phyloP scores from a whole-genome alignment of 2,113 vertebrate species.

The Oophaga pumilio region DNA sequence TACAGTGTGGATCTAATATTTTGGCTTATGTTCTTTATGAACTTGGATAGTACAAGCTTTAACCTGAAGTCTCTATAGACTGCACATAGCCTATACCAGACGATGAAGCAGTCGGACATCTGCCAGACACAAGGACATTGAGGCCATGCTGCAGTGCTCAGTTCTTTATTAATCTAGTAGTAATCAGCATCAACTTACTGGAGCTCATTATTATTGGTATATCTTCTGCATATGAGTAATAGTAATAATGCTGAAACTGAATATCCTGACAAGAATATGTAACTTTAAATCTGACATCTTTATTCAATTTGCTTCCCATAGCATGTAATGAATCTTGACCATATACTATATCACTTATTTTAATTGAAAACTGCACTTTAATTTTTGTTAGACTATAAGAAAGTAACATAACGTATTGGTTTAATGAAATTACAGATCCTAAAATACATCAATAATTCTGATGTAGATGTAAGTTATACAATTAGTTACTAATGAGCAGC shows the following conservation, averaged over 20 bases:
- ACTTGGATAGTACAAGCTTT: not conserved
- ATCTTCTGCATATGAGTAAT: not conserved
- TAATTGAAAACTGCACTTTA: not conserved
- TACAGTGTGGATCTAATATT: not conserved
- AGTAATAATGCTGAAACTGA: constrained; percentile 11
- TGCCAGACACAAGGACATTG: constrained; percentile 36
- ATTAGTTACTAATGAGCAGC: not conserved
- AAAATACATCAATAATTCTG: not conserved
- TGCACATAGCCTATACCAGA: not conserved
- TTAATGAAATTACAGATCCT: not conserved
- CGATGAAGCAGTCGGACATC: constrained; percentile 14
- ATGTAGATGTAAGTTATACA: not conserved
- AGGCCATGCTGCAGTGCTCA: constrained; percentile 26
- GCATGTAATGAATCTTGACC: not conserved
- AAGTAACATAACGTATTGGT: not conserved
- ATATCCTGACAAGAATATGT: constrained; percentile 28
- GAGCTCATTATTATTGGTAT: constrained; percentile 30
- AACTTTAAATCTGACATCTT: constrained; percentile 5
- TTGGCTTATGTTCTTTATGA: not conserved
- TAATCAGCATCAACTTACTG: constrained; percentile 11
- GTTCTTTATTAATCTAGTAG: constrained; percentile 27
- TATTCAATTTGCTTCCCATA: not conserved
- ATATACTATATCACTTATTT: constrained; percentile 8
- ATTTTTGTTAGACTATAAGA: not conserved
- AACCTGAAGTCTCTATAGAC: not conserved